Percentiles rank a stretch among this genome's conserved stretches.
These are phyloP conservation scores for Listrodromus nycthemerus DNA, from an alignment of 2,888 invertebrate genomes.

Conservation along the genomic window DNA sequence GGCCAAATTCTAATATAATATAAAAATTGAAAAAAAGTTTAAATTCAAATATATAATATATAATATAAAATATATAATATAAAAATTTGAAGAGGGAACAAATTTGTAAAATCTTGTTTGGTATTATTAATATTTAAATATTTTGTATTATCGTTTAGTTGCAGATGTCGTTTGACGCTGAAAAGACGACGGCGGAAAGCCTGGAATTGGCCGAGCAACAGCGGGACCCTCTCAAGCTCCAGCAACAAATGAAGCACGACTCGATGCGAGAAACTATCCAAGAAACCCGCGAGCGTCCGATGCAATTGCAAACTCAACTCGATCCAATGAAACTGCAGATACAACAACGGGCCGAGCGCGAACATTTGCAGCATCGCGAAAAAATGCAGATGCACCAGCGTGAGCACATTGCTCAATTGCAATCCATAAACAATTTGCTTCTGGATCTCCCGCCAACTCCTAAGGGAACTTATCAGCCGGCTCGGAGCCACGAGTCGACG, in stretches of 20 bases:
- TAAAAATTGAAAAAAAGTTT: too few species aligned
- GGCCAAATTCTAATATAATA: too few species aligned
- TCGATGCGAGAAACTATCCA: constrained; percentile 55
- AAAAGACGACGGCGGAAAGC: constrained; percentile 70
- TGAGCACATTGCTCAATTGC: constrained; percentile 77
- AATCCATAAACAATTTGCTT: constrained; percentile 78
- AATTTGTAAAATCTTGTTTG: too few species aligned
- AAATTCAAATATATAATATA: too few species aligned
- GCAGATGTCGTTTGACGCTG: constrained; percentile 73
- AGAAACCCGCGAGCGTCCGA: background rate
- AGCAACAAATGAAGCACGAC: constrained; percentile 66
- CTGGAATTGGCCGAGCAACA: constrained; percentile 69
- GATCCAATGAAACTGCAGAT: constrained; percentile 44
- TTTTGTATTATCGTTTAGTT: constrained; percentile 68
- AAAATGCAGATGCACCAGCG: constrained; percentile 63
- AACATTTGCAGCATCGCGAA: constrained; percentile 57
- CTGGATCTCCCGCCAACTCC: constrained; percentile 75
- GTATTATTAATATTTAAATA: background rate
- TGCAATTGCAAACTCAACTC: constrained; percentile 52
- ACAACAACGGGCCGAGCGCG: constrained; percentile 47
- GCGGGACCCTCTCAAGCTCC: constrained; percentile 67
- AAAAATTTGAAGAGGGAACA: too few species aligned
- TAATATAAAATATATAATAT: too few species aligned
- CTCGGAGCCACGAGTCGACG: constrained; percentile 67
- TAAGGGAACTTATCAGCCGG: constrained; percentile 63